Percentiles rank a stretch among this genome's conserved stretches.
These are phyloP conservation scores for Spinibarbus caldwelli DNA, from an alignment of 2,797 vertebrate species.

Conservation along the genomic window DNA sequence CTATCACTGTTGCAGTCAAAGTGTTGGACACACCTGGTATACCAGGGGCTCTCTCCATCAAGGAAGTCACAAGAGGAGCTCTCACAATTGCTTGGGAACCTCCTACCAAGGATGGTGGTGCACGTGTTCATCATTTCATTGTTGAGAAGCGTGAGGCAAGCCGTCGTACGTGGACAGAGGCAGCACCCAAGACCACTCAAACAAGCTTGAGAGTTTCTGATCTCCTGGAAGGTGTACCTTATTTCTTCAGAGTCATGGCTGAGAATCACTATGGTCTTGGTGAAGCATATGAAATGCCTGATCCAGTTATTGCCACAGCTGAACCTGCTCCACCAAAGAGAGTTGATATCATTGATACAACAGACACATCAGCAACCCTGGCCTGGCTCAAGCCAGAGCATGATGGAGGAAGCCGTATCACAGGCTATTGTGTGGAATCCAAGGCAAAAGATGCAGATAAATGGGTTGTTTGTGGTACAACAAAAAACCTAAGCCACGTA, in stretches of 20 bases:
- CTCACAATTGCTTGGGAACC: slow-evolving; percentile 92
- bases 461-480: slow-evolving; percentile 90
- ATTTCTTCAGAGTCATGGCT: slow-evolving; percentile 94
- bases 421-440: slow-evolving; percentile 88
- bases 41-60: slow-evolving; percentile 86
- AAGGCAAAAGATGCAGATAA: slow-evolving; percentile 88
- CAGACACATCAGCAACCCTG: slow-evolving; percentile 87
- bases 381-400: slow-evolving; percentile 98
- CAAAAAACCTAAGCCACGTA: slow-evolving; percentile 84
- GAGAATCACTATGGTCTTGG: slow-evolving; percentile 95
- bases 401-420: slow-evolving; percentile 94
- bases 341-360: slow-evolving; percentile 92
- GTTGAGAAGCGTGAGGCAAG: slow-evolving; percentile 95
- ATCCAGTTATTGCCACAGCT: slow-evolving; percentile 92
- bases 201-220: slow-evolving; percentile 85
- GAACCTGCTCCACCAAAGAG: slow-evolving; percentile 92
- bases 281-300: slow-evolving; percentile 89
- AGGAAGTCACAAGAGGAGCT: slow-evolving; percentile 88
- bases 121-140: slow-evolving; percentile 91
- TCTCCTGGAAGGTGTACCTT: slow-evolving; percentile 91
- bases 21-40: slow-evolving; percentile 94
- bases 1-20: slow-evolving; percentile 90
- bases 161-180: slow-evolving; percentile 94
- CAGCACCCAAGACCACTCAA: slow-evolving; percentile 87
- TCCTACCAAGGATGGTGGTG: slow-evolving; percentile 91